A percentile compares a stretch with the other conserved stretches of the same genome.
These are phyloP conservation scores for Argyresthia albistria DNA, from an alignment of 2,888 invertebrate species.

Conservation along the genomic window DNA sequence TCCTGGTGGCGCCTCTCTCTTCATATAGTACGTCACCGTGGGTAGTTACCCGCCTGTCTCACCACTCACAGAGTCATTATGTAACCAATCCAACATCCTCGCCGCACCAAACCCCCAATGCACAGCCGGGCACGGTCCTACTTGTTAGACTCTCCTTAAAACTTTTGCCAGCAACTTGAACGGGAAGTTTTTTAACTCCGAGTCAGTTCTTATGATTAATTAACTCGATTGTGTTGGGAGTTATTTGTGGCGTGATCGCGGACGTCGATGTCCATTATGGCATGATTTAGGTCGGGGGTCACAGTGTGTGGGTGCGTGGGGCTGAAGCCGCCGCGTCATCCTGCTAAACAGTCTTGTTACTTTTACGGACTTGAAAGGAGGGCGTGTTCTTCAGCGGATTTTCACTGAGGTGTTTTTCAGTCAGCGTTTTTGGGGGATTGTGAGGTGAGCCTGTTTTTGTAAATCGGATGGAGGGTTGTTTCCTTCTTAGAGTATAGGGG, in stretches of 20 bases:
- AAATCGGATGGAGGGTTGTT: too few relatives aligned
- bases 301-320: constrained; percentile 6
- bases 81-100: too few relatives aligned
- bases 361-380: constrained; percentile 36
- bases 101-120: constrained; percentile 5
- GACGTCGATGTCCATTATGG: constrained; percentile 51
- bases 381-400: too few relatives aligned
- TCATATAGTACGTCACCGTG: too few relatives aligned
- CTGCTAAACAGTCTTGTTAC: constrained; percentile 52
- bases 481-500: too few relatives aligned
- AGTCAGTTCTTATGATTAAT: constrained; percentile 64
- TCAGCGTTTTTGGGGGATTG: too few relatives aligned
- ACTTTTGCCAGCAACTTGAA: constrained; percentile 43
- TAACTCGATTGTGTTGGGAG: constrained; percentile 65
- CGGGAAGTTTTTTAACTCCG: constrained; percentile 61
- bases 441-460: too few relatives aligned
- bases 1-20: too few relatives aligned
- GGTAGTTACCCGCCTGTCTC: too few relatives aligned
- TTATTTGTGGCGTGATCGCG: constrained; percentile 49
- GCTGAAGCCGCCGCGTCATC: constrained; percentile 57
- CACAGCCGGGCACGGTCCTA: constrained; percentile 23
- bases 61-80: too few relatives aligned
- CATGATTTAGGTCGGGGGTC: constrained; percentile 50
- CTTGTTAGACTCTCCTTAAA: constrained; percentile 69
- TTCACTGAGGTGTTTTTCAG: too few relatives aligned